These are phyloP conservation scores for Luehdorfia chinensis DNA, from an alignment of 1,140 invertebrate genomes.

Conservation along the genomic window DNA sequence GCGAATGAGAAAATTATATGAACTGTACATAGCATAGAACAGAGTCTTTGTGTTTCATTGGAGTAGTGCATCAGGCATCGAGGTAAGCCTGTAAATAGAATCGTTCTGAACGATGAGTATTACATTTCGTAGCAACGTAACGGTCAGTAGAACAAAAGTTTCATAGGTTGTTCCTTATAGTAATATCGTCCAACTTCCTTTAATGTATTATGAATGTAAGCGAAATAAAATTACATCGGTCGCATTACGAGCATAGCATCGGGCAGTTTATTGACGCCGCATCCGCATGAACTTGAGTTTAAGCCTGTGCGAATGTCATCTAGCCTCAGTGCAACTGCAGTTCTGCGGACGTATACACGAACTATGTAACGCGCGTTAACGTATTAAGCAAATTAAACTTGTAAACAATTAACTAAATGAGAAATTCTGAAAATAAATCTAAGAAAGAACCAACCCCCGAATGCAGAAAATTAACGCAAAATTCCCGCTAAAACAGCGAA, in stretches of 20 bases:
- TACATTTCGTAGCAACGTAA: too few species aligned
- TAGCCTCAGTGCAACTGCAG: slow-evolving; percentile 63
- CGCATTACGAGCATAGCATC: slow-evolving; percentile 37
- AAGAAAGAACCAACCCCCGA: slow-evolving; percentile 32
- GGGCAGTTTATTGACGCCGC: slow-evolving; percentile 58
- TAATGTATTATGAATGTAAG: slow-evolving; percentile 12
- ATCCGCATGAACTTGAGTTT: slow-evolving; percentile 65
- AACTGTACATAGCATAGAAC: too few species aligned
- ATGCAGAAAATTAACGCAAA: slow-evolving; percentile 49
- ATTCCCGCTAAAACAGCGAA: slow-evolving; percentile 33
- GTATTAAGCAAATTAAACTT: too few species aligned
- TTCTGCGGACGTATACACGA: slow-evolving; percentile 50
- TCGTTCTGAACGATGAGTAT: too few species aligned
- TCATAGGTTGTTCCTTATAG: neutral
- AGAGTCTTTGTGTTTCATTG: too few species aligned
- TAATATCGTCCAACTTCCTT: slow-evolving; percentile 11
- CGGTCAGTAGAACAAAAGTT: too few species aligned
- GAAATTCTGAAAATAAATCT: too few species aligned
- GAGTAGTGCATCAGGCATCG: too few species aligned
- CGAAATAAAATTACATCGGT: slow-evolving; percentile 46
- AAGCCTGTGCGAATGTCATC: slow-evolving; percentile 69
- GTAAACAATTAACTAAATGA: too few species aligned
- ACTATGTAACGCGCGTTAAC: slow-evolving; percentile 38
- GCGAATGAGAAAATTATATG: too few species aligned
- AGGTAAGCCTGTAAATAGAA: too few species aligned